Conservation (phyloP, 1,140 invertebrate species). For the Danaus melanippus region DNA sequence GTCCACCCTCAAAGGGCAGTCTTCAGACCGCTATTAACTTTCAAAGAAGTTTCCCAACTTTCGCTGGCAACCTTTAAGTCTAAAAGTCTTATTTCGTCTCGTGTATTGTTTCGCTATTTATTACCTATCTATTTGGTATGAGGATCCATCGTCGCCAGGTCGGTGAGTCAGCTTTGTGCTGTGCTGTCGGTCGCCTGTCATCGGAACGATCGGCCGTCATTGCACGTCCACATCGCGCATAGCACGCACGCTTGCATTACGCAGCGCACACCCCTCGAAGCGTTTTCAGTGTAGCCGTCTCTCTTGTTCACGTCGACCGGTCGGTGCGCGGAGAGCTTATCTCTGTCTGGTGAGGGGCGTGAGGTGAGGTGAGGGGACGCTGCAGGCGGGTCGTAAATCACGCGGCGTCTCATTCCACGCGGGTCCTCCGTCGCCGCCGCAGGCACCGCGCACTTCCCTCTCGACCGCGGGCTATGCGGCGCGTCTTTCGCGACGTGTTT, state of each 20-base stretch:
- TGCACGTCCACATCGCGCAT: conserved; percentile 67
- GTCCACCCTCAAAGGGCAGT: conserved; percentile 42
- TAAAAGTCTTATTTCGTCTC: neutral
- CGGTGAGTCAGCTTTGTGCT: conserved; percentile 54
- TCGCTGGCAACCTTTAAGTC: no score
- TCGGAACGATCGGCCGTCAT: conserved; percentile 61
- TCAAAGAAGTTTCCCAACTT: no score
- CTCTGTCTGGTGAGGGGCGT: conserved; percentile 44
- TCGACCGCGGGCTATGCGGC: conserved; percentile 54
- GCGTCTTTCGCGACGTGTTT: conserved; percentile 69
- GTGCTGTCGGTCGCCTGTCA: conserved; percentile 55
- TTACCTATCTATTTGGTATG: neutral
- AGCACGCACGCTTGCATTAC: conserved; percentile 70
- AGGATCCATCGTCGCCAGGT: conserved; percentile 40
- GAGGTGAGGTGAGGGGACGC: conserved; percentile 57
- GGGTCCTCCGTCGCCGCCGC: conserved; percentile 65
- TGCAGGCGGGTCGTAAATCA: conserved; percentile 72
- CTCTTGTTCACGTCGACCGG: conserved; percentile 31
- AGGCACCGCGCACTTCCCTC: conserved; percentile 62
- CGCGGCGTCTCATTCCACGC: conserved; percentile 69
- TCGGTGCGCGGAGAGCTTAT: conserved; percentile 21
- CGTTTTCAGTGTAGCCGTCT: conserved; percentile 42
- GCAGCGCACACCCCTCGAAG: conserved; percentile 65
- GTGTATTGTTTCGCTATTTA: neutral
- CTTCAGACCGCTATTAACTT: conserved; percentile 26